Evolutionary conservation across 2,888 invertebrate species (phyloP).

Genomic region (Drosophila dives): DNA sequence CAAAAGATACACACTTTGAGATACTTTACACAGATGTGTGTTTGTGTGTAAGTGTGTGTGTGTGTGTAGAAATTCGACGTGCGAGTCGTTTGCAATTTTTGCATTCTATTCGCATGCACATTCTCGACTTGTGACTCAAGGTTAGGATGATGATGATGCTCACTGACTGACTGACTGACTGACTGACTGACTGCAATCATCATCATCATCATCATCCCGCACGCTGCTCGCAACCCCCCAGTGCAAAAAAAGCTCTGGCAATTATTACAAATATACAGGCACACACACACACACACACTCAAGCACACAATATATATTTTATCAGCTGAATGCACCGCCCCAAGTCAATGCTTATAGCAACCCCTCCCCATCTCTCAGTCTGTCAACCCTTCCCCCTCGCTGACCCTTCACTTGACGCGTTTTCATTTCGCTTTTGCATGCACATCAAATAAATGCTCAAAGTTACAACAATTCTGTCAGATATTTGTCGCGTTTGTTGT

Average conservation of each 20-base stretch:
- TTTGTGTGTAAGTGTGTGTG: neutral
- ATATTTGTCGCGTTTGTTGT: constrained; percentile 50
- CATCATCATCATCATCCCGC: neutral
- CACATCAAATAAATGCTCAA: constrained; percentile 70
- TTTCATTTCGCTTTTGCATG: constrained; percentile 73
- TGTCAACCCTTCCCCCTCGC: neutral
- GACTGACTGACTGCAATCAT: constrained; percentile 6
- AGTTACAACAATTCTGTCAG: constrained; percentile 49
- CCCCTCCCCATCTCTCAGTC: neutral
- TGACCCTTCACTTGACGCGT: constrained; percentile 51
- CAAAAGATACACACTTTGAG: constrained; percentile 33
- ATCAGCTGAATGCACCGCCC: constrained; percentile 54
- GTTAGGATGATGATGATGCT: constrained; percentile 65
- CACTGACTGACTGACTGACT: constrained; percentile 41
- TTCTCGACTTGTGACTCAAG: constrained; percentile 77
- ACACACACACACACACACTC: constrained; percentile 20
- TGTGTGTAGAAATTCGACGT: constrained; percentile 23
- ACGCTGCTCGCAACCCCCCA: neutral
- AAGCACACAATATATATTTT: constrained; percentile 60
- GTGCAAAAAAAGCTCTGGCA: constrained; percentile 50
- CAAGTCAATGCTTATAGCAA: neutral
- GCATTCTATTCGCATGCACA: constrained; percentile 72
- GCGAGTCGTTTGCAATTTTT: constrained; percentile 39
- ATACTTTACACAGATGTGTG: constrained; percentile 21
- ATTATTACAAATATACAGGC: constrained; percentile 38